These are phyloP conservation scores for Lysiphlebus fabarum DNA, from an alignment of 1,140 invertebrate genomes.

Conservation along the genomic window DNA sequence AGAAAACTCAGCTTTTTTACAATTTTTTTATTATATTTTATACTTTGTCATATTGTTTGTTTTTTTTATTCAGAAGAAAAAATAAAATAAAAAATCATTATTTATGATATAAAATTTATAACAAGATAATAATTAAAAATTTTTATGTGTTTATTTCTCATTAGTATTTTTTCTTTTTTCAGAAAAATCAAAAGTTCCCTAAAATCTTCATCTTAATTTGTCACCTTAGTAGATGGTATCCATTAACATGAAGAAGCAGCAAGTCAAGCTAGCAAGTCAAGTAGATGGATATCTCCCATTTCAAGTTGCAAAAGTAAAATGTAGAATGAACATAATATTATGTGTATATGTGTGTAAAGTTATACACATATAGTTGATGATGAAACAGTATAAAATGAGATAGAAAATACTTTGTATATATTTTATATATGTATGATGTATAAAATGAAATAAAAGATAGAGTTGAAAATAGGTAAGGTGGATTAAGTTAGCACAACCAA, in stretches of 20 bases:
- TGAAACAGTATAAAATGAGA: conserved; percentile 3
- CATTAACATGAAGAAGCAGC: conserved; percentile 25
- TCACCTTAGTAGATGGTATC: conserved; percentile 25
- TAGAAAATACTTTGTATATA: conserved; percentile 9
- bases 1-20: too few relatives aligned
- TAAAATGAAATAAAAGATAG: not conserved
- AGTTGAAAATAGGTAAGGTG: conserved; percentile 5
- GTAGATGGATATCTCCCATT: conserved; percentile 5
- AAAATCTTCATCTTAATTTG: conserved; percentile 31
- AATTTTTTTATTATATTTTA: too few relatives aligned
- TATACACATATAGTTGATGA: not conserved
- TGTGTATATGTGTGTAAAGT: too few relatives aligned
- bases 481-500: conserved; percentile 33
- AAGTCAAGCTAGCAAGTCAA: conserved; percentile 9
- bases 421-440: not conserved
- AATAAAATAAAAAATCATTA: too few relatives aligned
- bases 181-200: too few relatives aligned
- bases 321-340: conserved; percentile 1
- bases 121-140: too few relatives aligned
- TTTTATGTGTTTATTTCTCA: too few relatives aligned
- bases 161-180: too few relatives aligned
- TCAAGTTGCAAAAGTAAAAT: conserved; percentile 1
- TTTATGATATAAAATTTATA: too few relatives aligned
- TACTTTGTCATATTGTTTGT: too few relatives aligned
- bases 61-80: too few relatives aligned